Conservation (phyloP, 2,113 vertebrate species). For the Scolopax mira region DNA sequence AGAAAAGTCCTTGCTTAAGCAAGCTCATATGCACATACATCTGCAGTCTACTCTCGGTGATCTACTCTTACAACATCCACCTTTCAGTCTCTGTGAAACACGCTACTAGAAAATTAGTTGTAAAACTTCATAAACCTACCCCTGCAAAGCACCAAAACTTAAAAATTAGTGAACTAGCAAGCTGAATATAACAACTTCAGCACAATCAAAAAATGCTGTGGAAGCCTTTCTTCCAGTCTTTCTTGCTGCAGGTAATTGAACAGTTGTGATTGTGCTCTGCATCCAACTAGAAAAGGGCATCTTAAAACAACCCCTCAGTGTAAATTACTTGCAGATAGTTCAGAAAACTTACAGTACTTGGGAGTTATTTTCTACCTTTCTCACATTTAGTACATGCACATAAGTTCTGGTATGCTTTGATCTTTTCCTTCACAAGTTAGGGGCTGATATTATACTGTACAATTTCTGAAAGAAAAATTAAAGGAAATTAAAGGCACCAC, state of each 20-base stretch:
- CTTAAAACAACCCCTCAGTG: neutral
- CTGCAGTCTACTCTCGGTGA: neutral
- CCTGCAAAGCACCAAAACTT: neutral
- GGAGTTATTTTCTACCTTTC: neutral
- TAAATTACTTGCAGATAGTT: neutral
- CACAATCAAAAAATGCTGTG: neutral
- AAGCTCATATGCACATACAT: neutral
- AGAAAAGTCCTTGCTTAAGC: neutral
- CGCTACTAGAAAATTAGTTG: neutral
- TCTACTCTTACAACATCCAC: neutral
- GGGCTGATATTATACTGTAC: neutral
- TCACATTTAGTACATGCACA: neutral
- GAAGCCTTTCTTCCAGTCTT: neutral
- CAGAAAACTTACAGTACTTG: neutral
- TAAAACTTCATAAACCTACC: neutral
- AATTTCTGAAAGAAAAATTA: constrained; percentile 11
- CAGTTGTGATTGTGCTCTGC: neutral
- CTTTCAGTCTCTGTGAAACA: neutral
- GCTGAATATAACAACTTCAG: neutral
- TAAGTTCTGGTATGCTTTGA: constrained; percentile 1
- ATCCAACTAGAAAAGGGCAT: neutral
- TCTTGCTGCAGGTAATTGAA: neutral
- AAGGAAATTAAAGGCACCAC: constrained; percentile 9
- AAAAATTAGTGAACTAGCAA: neutral
- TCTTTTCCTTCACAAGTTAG: neutral